Evolutionary conservation across 1,140 invertebrate species (phyloP).

Genomic region (Lerema accius): DNA sequence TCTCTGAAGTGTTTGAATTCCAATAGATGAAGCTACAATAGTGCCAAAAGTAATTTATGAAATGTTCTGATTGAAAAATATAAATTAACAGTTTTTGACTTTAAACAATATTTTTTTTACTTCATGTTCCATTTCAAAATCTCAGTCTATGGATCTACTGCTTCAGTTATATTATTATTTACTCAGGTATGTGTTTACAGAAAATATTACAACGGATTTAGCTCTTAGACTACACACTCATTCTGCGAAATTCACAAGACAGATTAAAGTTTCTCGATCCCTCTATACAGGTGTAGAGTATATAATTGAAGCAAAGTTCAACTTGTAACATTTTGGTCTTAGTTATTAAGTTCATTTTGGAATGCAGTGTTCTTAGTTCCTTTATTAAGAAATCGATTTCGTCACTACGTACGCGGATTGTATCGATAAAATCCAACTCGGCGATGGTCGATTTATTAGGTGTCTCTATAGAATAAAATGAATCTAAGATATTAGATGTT

Average conservation of each 20-base stretch:
- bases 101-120: too few species aligned
- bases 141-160: too few species aligned
- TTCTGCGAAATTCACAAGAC: constrained; percentile 12
- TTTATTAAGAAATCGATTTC: constrained; percentile 66
- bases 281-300: constrained; percentile 63
- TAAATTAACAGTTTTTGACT: too few species aligned
- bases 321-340: constrained; percentile 40
- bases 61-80: too few species aligned
- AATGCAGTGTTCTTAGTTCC: constrained; percentile 52
- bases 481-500: too few species aligned
- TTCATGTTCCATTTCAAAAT: too few species aligned
- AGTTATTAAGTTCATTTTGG: constrained; percentile 49
- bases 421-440: background rate
- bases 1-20: too few species aligned
- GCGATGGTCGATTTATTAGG: background rate
- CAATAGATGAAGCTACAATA: too few species aligned
- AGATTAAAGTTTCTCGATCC: constrained; percentile 71
- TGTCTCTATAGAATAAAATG: too few species aligned
- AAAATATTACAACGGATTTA: background rate
- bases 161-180: too few species aligned
- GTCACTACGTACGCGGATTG: constrained; percentile 43
- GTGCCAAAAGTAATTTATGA: too few species aligned
- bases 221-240: background rate
- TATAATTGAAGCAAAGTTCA: constrained; percentile 38
- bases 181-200: too few species aligned